Evolutionary conservation across 1,140 invertebrate genomes (phyloP), one percentile per base, ranked within the genome.

Genomic region (Nasonia longicornis): DNA sequence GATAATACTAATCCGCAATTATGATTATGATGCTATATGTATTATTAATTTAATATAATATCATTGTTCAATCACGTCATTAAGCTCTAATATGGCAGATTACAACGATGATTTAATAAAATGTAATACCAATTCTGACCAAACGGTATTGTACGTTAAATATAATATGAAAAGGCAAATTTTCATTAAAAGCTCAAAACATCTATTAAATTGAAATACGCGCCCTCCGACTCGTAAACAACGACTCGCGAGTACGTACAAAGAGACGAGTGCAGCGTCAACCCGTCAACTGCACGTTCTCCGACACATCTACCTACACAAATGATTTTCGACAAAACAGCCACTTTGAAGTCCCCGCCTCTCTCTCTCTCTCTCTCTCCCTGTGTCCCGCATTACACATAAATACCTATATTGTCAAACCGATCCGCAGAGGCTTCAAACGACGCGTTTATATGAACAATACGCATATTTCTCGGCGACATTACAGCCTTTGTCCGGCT

Each of bases 241-340:
- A 7, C 38, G 10, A 42, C 38, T 42, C 38, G 38, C 7, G 10
- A 42, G 4, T 20, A 3, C 58, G 3, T 16, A 75, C 4, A 73
- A 35, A 10, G 10, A 22, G 26, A 31, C 10, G 8, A 29, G 48
- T 4, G 10, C 26, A 58, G 52, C 1, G 2, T 16, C 3, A 7
- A 31, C 1, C 16, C 20, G 31, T 10, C 42, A 4, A 8, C 16
- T 75, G n/a, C 29, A 26, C 26, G 26, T 26, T 26, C 26, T 26
- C 26, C 26, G 26, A 26, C 31, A 35, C 31, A 35, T 35, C 31
- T 35, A 35, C 31, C 31, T 35, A 35, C 31, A 35, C 16, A 66
- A 76, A 76, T 76, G 35, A 76, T 76, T 66, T 76, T 76, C 8
- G 10, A 76, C 58, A 67, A 67, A 77, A n/a, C 20, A 58, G 52